phyloP scores from a whole-genome alignment of 2,797 vertebrate species.

The Triplophysa yarkandensis region DNA sequence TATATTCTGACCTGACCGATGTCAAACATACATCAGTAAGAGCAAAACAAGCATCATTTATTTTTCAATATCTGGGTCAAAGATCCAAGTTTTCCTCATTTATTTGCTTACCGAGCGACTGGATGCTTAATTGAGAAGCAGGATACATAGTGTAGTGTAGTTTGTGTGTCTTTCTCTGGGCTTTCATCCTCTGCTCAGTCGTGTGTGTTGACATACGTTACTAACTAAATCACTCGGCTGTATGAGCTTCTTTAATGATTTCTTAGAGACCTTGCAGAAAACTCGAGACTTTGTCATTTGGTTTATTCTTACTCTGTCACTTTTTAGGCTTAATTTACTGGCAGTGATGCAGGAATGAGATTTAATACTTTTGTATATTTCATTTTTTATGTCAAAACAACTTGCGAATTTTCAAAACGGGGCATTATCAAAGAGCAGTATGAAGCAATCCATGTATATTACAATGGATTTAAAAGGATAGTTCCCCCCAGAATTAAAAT shows the following conservation, averaged over 20 bases:
- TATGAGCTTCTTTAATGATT: neutral
- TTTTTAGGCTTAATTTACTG: neutral
- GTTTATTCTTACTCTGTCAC: neutral
- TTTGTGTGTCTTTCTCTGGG: neutral
- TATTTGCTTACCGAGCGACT: neutral
- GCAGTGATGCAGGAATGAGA: neutral
- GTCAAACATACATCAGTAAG: neutral
- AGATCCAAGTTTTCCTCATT: neutral
- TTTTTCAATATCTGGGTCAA: neutral
- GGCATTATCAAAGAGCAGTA: neutral
- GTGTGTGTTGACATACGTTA: neutral
- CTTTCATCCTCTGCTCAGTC: neutral
- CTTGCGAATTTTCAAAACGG: neutral
- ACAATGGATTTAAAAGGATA: neutral
- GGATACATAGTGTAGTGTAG: neutral
- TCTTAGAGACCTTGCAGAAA: neutral
- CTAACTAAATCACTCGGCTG: neutral
- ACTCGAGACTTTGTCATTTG: neutral
- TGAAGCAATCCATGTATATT: neutral
- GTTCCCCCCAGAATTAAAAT: too few species aligned
- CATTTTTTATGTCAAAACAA: neutral
- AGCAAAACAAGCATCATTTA: neutral
- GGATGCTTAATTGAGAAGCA: neutral
- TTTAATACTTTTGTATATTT: neutral
- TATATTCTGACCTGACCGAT: neutral